These are phyloP conservation scores for Prietella phreatophila DNA, from an alignment of 2,113 vertebrate genomes.

Conservation along the genomic window DNA sequence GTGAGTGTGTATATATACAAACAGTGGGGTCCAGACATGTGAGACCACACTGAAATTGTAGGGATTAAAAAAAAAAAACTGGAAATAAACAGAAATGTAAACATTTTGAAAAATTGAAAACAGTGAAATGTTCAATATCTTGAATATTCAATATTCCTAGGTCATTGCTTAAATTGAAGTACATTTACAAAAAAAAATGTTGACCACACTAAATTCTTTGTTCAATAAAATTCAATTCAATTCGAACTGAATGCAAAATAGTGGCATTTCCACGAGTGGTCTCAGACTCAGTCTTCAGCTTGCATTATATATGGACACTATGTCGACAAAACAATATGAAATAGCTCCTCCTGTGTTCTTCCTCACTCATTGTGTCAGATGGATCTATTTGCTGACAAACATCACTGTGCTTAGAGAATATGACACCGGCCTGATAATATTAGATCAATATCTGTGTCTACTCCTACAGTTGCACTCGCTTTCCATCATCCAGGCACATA, in stretches of 20 bases:
- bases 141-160: too few species aligned
- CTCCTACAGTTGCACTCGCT: slow-evolving; percentile 39
- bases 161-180: neutral
- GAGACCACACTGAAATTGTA: neutral
- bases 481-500: slow-evolving; percentile 52
- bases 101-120: too few species aligned
- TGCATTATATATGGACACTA: neutral
- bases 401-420: slow-evolving; percentile 49
- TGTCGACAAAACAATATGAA: neutral
- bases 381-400: slow-evolving; percentile 48
- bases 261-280: neutral
- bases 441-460: slow-evolving; percentile 55
- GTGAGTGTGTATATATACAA: neutral
- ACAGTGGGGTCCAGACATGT: neutral
- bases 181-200: too few species aligned
- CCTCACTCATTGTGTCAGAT: neutral
- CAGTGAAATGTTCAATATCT: too few species aligned
- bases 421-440: slow-evolving; percentile 55
- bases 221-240: neutral
- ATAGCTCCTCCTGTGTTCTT: slow-evolving; percentile 17
- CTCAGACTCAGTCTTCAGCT: neutral
- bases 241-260: too few species aligned
- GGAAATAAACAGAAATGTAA: too few species aligned
- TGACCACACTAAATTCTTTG: neutral
- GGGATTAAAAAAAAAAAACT: too few species aligned